Evolutionary conservation across 2,888 invertebrate genomes (phyloP).

Genomic region (Byasa hedistus): DNA sequence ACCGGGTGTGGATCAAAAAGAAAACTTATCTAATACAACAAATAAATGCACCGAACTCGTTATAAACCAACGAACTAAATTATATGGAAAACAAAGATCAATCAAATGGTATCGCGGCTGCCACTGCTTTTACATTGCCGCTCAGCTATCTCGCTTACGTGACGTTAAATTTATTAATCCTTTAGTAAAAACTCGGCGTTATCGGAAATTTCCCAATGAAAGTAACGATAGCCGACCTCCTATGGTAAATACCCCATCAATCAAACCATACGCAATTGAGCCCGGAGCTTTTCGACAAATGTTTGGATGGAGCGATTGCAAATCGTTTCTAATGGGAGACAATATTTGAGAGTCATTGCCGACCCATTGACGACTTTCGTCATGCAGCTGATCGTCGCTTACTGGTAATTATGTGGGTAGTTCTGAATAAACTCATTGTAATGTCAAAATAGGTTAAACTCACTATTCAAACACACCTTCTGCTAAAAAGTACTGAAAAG

Average conservation of each 20-base stretch:
- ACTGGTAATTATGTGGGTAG: neutral
- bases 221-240: conserved; percentile 43
- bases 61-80: conserved; percentile 23
- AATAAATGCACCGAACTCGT: conserved; percentile 3
- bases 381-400: conserved; percentile 47
- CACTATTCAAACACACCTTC: too few relatives aligned
- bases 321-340: conserved; percentile 74
- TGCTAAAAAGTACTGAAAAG: too few relatives aligned
- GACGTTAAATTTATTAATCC: conserved; percentile 61
- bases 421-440: neutral
- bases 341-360: conserved; percentile 75
- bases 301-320: conserved; percentile 56
- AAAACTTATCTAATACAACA: conserved; percentile 3
- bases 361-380: conserved; percentile 39
- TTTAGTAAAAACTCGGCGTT: conserved; percentile 56
- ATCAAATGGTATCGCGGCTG: conserved; percentile 38
- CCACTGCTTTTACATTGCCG: conserved; percentile 37
- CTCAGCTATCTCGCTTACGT: conserved; percentile 46
- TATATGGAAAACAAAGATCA: conserved; percentile 36
- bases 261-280: conserved; percentile 66
- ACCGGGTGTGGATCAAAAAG: too few relatives aligned
- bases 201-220: conserved; percentile 55
- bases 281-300: conserved; percentile 61
- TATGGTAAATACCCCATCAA: conserved; percentile 55
- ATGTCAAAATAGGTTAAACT: neutral